phyloP scores from a whole-genome alignment of 2,797 vertebrate species.

The Rhynchotus rufescens region DNA sequence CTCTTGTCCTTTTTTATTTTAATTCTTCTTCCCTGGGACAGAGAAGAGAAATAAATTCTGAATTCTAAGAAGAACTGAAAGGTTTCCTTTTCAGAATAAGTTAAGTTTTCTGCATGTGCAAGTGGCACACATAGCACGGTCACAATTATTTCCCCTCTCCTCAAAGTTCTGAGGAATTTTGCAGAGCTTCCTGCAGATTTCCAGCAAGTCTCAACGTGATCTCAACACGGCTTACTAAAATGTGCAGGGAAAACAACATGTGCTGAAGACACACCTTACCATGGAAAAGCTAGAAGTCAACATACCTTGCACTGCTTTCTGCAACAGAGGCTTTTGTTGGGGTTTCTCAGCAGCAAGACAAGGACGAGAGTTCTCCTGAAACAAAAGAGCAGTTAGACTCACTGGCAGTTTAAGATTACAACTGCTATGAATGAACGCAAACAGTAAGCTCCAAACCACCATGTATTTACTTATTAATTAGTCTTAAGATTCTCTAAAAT shows the following conservation, averaged over 20 bases:
- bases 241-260: not conserved
- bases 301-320: constrained; percentile 89
- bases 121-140: not conserved
- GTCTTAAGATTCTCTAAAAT: not conserved
- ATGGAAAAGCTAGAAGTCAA: constrained; percentile 13
- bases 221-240: not conserved
- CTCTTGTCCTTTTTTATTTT: not conserved
- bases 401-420: not conserved
- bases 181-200: not conserved
- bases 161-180: not conserved
- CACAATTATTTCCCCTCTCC: not conserved
- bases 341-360: constrained; percentile 71
- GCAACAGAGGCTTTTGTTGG: constrained; percentile 63
- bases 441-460: not conserved
- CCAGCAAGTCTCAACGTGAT: not conserved
- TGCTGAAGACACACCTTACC: constrained; percentile 33
- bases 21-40: not conserved
- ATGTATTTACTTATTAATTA: not conserved
- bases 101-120: not conserved
- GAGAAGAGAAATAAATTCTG: not conserved
- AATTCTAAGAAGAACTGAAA: not conserved
- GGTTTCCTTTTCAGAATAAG: not conserved
- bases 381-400: not conserved
- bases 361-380: constrained; percentile 79
- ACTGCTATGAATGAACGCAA: not conserved